Conservation (phyloP, 2,113 vertebrate species). For the Verasper variegatus region DNA sequence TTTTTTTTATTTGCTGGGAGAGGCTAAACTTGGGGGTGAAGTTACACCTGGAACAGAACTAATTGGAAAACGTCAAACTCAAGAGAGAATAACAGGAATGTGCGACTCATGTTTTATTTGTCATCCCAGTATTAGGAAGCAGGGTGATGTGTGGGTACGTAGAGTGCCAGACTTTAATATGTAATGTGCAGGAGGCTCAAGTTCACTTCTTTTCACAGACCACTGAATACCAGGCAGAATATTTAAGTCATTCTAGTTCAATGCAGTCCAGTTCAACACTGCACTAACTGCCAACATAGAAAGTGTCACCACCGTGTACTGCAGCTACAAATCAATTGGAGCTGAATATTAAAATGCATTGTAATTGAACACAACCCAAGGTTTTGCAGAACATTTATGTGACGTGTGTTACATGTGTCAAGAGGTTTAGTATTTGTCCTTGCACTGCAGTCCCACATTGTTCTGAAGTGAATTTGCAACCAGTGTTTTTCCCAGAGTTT, state of each 20-base stretch:
- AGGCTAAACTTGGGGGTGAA: too few species aligned
- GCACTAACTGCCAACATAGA: neutral
- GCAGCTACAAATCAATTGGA: neutral
- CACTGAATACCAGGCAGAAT: neutral
- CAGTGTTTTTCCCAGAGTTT: neutral
- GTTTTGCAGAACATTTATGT: neutral
- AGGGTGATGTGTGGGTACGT: neutral
- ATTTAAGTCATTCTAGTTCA: neutral
- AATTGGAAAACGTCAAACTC: neutral
- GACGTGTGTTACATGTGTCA: neutral
- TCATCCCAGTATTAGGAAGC: neutral
- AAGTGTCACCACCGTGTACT: neutral
- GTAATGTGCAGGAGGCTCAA: neutral
- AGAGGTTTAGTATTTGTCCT: neutral
- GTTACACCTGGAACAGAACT: neutral
- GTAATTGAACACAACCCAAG: neutral
- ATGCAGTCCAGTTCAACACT: neutral
- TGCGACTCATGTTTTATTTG: neutral
- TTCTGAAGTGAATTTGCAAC: neutral
- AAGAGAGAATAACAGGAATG: too few species aligned
- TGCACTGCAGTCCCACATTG: neutral
- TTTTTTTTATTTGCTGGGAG: too few species aligned
- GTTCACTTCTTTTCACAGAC: neutral
- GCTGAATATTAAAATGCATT: neutral
- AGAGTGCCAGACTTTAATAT: neutral